phyloP scores from a whole-genome alignment of 64 coral and sea anemone species.

The Stichodactyla mertensii region DNA sequence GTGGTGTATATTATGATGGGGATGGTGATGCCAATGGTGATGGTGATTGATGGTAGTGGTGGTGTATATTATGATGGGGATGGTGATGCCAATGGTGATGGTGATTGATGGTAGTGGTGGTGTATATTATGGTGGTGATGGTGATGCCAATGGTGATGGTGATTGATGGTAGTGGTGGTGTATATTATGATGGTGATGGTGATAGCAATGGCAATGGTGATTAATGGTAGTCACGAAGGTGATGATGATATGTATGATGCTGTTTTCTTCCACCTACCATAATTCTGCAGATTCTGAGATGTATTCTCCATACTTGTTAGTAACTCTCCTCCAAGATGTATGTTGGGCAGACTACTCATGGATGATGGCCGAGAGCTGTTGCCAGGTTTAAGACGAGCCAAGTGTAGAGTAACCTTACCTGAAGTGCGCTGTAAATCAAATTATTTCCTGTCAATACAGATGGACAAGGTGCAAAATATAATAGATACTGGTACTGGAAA shows the following conservation, averaged over 20 bases:
- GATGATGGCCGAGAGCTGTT: constrained; percentile 79
- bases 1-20: no score
- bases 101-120: background rate
- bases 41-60: background rate
- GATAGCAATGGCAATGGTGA: background rate
- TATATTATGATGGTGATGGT: background rate
- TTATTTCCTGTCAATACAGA: background rate
- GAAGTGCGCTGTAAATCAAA: constrained; percentile 61
- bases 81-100: background rate
- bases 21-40: background rate
- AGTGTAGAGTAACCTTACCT: constrained; percentile 63
- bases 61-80: background rate
- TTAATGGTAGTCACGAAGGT: background rate
- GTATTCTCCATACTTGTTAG: constrained; percentile 74
- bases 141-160: background rate
- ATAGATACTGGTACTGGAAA: no score
- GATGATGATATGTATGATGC: background rate
- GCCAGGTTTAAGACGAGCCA: constrained; percentile 80
- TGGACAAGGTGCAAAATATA: background rate
- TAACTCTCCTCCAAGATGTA: constrained; percentile 43
- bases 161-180: background rate
- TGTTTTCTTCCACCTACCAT: background rate
- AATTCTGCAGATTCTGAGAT: background rate
- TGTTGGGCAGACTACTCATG: constrained; percentile 74
- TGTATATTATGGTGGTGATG: background rate